A percentile compares a stretch with the other conserved stretches of the same genome.
Evolutionary conservation across 2,888 invertebrate genomes (phyloP).

Genomic region (Cheilosia urbana): DNA sequence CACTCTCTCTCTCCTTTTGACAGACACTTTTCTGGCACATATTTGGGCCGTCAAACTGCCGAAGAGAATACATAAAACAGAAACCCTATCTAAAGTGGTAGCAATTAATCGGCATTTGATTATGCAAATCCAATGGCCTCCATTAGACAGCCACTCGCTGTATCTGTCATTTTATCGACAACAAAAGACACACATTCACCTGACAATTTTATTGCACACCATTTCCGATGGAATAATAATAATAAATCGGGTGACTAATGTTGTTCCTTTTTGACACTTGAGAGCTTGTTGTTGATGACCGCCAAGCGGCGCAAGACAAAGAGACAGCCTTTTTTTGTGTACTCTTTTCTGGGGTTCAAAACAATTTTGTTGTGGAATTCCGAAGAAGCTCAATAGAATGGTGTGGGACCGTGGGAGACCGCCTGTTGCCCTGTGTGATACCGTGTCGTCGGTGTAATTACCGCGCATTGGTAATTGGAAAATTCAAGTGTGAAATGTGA

Average conservation of each 20-base stretch:
- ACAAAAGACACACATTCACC: constrained; percentile 19
- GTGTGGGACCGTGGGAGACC: too few relatives aligned
- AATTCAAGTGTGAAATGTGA: constrained; percentile 18
- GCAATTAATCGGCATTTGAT: constrained; percentile 68
- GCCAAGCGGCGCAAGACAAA: background rate
- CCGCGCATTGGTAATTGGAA: constrained; percentile 26
- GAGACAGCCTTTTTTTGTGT: constrained; percentile 6
- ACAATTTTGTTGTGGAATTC: background rate
- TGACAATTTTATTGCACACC: constrained; percentile 46
- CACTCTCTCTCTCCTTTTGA: background rate
- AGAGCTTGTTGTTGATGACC: constrained; percentile 55
- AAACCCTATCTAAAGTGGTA: constrained; percentile 53
- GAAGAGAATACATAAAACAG: background rate
- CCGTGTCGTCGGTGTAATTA: constrained; percentile 15
- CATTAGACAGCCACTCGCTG: constrained; percentile 51
- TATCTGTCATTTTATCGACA: constrained; percentile 50
- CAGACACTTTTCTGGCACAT: constrained; percentile 5
- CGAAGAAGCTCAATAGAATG: background rate
- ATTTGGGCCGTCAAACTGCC: background rate
- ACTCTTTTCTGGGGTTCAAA: background rate
- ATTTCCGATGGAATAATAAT: constrained; percentile 57
- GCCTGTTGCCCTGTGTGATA: too few relatives aligned
- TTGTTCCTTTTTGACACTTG: constrained; percentile 52
- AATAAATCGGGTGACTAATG: constrained; percentile 37
- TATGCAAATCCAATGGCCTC: constrained; percentile 71